Percentiles rank a stretch among this genome's conserved stretches.
Evolutionary conservation across 2,888 invertebrate genomes (phyloP).

Genomic region (Amphiduros pacificus): DNA sequence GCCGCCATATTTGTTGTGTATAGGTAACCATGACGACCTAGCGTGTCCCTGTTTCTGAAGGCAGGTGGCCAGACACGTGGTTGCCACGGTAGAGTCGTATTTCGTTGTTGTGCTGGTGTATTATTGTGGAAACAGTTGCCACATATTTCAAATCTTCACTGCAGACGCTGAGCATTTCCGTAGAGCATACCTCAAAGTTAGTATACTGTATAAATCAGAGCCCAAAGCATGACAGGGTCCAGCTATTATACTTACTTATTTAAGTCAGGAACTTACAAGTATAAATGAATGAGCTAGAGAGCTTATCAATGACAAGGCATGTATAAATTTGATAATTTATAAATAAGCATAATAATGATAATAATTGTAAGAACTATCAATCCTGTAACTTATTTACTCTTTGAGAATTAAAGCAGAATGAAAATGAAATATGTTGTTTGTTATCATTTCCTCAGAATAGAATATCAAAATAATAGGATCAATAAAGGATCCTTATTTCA

Average conservation of each 20-base stretch:
- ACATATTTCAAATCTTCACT: neutral
- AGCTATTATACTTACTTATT: constrained; percentile 16
- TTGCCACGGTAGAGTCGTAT: constrained; percentile 15
- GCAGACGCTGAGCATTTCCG: constrained; percentile 18
- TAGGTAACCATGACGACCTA: no score
- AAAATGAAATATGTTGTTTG: no score
- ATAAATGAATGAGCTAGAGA: constrained; percentile 13
- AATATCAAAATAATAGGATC: no score
- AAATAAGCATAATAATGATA: constrained; percentile 22
- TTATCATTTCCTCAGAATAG: no score
- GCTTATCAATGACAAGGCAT: constrained; percentile 15
- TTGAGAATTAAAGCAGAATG: constrained; percentile 25
- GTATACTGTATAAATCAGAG: no score
- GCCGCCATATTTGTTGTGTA: no score
- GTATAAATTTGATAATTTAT: constrained; percentile 20
- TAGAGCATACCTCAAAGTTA: neutral
- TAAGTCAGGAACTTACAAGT: constrained; percentile 4
- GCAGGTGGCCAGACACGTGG: no score
- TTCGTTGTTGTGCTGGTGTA: constrained; percentile 15
- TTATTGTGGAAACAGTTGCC: constrained; percentile 22
- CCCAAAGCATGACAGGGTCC: constrained; percentile 20
- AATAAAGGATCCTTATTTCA: no score
- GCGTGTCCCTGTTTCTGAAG: no score
- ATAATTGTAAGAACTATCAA: constrained; percentile 16
- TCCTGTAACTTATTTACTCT: constrained; percentile 26